These are phyloP conservation scores for Orthonevra nobilis DNA, from an alignment of 2,888 invertebrate genomes.

Conservation along the genomic window DNA sequence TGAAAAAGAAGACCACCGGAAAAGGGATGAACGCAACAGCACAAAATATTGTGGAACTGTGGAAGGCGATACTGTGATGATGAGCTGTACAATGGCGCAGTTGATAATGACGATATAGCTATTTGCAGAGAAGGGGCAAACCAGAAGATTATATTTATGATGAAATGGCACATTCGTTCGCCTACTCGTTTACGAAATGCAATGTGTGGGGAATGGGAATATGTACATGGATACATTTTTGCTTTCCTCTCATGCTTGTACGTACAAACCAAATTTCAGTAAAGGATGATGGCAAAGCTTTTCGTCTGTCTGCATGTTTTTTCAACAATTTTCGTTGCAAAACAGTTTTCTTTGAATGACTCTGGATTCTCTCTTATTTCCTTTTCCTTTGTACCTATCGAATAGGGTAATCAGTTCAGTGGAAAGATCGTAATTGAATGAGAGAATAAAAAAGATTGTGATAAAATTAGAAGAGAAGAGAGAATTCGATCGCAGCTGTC, in stretches of 20 bases:
- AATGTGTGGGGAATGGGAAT: no score
- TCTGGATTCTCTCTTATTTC: constrained; percentile 8
- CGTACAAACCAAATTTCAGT: background rate
- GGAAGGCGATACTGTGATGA: constrained; percentile 2
- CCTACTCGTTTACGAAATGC: no score
- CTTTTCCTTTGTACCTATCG: background rate
- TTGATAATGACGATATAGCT: constrained; percentile 9
- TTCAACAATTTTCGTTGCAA: background rate
- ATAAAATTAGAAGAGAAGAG: background rate
- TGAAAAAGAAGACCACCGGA: constrained; percentile 30
- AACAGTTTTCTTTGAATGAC: background rate
- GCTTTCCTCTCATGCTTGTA: background rate
- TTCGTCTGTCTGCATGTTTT: background rate
- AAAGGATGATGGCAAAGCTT: background rate
- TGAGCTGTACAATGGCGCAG: constrained; percentile 10
- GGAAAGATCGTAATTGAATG: constrained; percentile 5
- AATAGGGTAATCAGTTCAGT: background rate
- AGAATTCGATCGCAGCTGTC: constrained; percentile 4
- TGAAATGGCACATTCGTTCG: background rate
- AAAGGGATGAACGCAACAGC: constrained; percentile 55
- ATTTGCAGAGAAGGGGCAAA: constrained; percentile 7
- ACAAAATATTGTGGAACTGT: background rate
- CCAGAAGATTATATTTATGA: constrained; percentile 1
- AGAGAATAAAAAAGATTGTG: background rate
- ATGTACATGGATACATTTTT: background rate